Percentiles rank a stretch among this genome's conserved stretches.
These are phyloP conservation scores for Maccullochella peelii DNA, from an alignment of 2,113 vertebrate genomes.

Conservation along the genomic window DNA sequence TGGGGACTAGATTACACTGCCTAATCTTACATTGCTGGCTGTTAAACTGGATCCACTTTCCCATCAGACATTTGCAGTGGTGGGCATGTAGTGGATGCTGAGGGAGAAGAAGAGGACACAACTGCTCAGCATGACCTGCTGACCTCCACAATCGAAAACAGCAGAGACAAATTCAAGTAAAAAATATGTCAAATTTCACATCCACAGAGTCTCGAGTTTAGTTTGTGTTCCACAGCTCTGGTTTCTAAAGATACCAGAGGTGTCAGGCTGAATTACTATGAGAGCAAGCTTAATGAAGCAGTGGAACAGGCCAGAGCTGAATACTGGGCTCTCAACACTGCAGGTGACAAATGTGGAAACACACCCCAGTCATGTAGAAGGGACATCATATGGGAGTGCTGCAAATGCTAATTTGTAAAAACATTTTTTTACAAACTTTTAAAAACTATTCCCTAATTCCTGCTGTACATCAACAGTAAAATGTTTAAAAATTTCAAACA, in stretches of 20 bases:
- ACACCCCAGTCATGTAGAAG: not conserved
- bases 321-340: not conserved
- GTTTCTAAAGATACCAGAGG: not conserved
- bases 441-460: too few relatives aligned
- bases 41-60: constrained; percentile 6
- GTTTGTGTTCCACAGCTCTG: not conserved
- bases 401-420: not conserved
- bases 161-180: too few relatives aligned
- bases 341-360: not conserved
- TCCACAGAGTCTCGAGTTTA: not conserved
- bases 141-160: not conserved
- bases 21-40: constrained; percentile 17
- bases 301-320: not conserved
- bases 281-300: not conserved
- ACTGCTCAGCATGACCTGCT: not conserved
- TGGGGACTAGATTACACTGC: constrained; percentile 13
- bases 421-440: too few relatives aligned
- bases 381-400: not conserved
- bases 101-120: not conserved
- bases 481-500: too few relatives aligned
- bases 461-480: too few relatives aligned
- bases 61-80: not conserved
- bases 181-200: not conserved
- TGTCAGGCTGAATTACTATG: not conserved
- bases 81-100: not conserved